Evolutionary conservation across 2,797 vertebrate species (phyloP), one percentile per base, ranked within the genome.

Genomic region (Protonibea diacanthus): DNA sequence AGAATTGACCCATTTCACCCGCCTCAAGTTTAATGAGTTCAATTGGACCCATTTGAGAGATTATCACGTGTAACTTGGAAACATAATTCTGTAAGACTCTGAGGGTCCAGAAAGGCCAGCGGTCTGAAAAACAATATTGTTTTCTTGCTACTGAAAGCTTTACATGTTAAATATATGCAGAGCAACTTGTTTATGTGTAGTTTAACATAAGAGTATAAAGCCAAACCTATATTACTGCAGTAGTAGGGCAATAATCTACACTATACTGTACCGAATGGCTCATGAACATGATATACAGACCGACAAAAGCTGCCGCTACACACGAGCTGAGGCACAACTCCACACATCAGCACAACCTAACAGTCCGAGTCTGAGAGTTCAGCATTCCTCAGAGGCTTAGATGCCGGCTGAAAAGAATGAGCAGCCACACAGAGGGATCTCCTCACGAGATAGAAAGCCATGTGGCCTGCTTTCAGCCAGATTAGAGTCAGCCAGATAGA

Each of bases 361-460:
- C 68, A 63, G 82, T 77, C 61, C 20, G 56, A 81, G 82, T 83
- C 80, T 82, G 69, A 81, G 79, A 86, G 87, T 87, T 83, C 78
- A 84, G 88, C 93, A 95, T 94, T 94, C 94, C 92, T 86, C 14
- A 89, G 87, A 87, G 79, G 91, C 90, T 94, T 94, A 94, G 91
- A 87, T 88, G 69, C 70, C 44, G 80, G 82, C 81, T 91, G 86
- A 91, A 91, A 92, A 91, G 92, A 94, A 89, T 88, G 88, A 93
- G 86, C 83, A 90, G 89, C 80, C 78, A 83, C 90, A 92, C 87
- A 91, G 86, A 89, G 91, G 84, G 90, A 89, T 92, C 87, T 92
- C 91, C 92, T 93, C 92, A 91, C 80, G 79, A 92, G 91, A 93
- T 84, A 72, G 64, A 86, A 67, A 79, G 77, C 86, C 87, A 90